Evolutionary conservation across 1,140 invertebrate genomes (phyloP).

Genomic region (Scaptomyza hsui): DNA sequence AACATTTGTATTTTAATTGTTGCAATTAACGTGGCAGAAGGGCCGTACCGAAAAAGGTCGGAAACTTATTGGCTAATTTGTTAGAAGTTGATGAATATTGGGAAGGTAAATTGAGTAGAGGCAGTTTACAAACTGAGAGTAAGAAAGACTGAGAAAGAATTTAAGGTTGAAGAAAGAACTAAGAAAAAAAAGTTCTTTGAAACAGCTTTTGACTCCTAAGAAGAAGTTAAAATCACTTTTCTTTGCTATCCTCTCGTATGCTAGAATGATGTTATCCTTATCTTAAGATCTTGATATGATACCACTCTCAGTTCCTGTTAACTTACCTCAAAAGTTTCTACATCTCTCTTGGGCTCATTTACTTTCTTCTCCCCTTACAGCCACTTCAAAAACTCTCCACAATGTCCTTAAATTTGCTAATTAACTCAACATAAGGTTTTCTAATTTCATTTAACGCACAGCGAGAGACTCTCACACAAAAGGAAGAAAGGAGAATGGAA

Average conservation of each 20-base stretch:
- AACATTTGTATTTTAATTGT: slow-evolving; percentile 73
- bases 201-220: too few relatives aligned
- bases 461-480: slow-evolving; percentile 19
- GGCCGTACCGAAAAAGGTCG: slow-evolving; percentile 29
- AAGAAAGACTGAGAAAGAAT: not conserved
- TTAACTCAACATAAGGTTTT: slow-evolving; percentile 81
- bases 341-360: not conserved
- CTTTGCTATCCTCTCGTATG: too few relatives aligned
- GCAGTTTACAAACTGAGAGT: not conserved
- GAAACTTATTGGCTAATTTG: slow-evolving; percentile 49
- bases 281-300: not conserved
- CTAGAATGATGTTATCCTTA: too few relatives aligned
- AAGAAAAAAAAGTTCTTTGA: too few relatives aligned
- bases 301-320: not conserved
- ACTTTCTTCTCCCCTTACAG: not conserved
- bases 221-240: too few relatives aligned
- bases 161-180: not conserved
- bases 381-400: slow-evolving; percentile 11
- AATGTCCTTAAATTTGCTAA: slow-evolving; percentile 71
- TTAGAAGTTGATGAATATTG: slow-evolving; percentile 36
- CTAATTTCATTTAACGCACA: slow-evolving; percentile 80
- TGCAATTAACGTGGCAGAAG: slow-evolving; percentile 61
- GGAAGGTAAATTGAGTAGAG: not conserved
- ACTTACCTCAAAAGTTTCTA: not conserved
- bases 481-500: not conserved